Percentiles rank a stretch among this genome's conserved stretches.
Conservation (phyloP, 1,140 invertebrate genomes). For the Chelonus insularis region DNA sequence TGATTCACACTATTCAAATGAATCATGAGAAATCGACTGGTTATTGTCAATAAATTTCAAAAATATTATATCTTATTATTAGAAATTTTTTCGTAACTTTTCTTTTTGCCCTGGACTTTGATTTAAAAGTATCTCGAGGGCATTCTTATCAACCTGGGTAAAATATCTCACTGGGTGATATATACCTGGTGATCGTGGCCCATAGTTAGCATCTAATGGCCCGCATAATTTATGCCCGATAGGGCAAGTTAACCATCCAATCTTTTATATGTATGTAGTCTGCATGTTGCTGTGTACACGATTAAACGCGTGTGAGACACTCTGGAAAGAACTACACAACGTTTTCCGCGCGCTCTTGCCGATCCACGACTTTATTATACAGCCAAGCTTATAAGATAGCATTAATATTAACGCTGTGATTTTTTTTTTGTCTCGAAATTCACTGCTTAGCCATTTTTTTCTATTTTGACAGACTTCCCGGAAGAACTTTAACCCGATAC, state of each 20-base stretch:
- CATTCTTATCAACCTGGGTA: slow-evolving; percentile 38
- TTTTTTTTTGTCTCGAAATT: not conserved
- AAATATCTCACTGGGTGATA: slow-evolving; percentile 40
- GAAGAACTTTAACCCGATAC: slow-evolving; percentile 37
- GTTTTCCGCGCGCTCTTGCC: slow-evolving; percentile 10
- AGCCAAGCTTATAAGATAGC: slow-evolving; percentile 33
- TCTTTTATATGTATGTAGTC: slow-evolving; percentile 25
- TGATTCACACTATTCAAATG: not conserved
- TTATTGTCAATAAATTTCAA: not conserved
- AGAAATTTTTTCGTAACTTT: too few relatives aligned
- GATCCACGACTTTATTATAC: slow-evolving; percentile 49
- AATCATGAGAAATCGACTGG: not conserved
- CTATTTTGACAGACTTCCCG: slow-evolving; percentile 31
- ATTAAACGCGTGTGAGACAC: not conserved
- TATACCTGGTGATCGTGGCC: slow-evolving; percentile 39
- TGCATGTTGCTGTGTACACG: not conserved
- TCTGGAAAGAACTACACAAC: slow-evolving; percentile 29
- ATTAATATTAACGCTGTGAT: slow-evolving; percentile 49
- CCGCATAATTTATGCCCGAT: slow-evolving; percentile 53
- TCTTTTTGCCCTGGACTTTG: too few relatives aligned
- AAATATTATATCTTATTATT: not conserved
- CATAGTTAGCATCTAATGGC: slow-evolving; percentile 50
- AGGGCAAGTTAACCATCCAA: slow-evolving; percentile 41
- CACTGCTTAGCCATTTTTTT: not conserved
- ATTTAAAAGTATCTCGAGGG: not conserved